A percentile compares a stretch with the other conserved stretches of the same genome.
Evolutionary conservation across 2,113 vertebrate genomes (phyloP).

Genomic region (Puntigrus tetrazona): DNA sequence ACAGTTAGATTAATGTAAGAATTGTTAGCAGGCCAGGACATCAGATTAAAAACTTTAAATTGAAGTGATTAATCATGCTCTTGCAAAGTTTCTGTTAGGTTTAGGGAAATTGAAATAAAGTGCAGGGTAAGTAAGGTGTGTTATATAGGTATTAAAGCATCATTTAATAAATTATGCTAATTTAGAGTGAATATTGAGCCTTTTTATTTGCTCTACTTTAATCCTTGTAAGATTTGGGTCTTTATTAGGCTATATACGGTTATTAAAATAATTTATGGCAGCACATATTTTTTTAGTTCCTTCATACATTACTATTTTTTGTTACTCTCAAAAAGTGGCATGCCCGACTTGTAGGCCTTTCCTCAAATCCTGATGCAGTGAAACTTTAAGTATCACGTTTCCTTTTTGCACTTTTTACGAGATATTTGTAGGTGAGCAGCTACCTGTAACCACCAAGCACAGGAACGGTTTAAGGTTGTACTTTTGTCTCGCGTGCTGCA

Average conservation of each 20-base stretch:
- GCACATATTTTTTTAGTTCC: not conserved
- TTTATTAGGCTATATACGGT: not conserved
- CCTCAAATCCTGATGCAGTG: not conserved
- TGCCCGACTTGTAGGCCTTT: slow-evolving; percentile 1
- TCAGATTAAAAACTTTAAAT: slow-evolving; percentile 9
- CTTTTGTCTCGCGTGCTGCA: not conserved
- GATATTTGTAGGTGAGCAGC: not conserved
- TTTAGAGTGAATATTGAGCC: not conserved
- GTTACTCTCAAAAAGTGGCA: not conserved
- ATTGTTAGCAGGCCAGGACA: slow-evolving; percentile 11
- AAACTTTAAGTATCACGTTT: not conserved
- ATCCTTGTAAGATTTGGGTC: not conserved
- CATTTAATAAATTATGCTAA: not conserved
- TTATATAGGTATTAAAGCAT: not conserved
- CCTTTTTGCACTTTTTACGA: not conserved
- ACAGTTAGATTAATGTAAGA: slow-evolving; percentile 2
- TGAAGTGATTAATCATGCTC: not conserved
- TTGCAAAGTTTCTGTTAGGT: not conserved
- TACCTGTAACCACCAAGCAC: slow-evolving; percentile 28
- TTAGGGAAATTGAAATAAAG: not conserved
- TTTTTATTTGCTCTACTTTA: not conserved
- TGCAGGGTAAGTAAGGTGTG: not conserved
- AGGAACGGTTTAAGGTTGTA: slow-evolving; percentile 1
- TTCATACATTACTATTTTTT: not conserved
- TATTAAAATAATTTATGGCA: not conserved